These are phyloP conservation scores for Lagopus leucura DNA, from an alignment of 2,113 vertebrate species.

Conservation along the genomic window DNA sequence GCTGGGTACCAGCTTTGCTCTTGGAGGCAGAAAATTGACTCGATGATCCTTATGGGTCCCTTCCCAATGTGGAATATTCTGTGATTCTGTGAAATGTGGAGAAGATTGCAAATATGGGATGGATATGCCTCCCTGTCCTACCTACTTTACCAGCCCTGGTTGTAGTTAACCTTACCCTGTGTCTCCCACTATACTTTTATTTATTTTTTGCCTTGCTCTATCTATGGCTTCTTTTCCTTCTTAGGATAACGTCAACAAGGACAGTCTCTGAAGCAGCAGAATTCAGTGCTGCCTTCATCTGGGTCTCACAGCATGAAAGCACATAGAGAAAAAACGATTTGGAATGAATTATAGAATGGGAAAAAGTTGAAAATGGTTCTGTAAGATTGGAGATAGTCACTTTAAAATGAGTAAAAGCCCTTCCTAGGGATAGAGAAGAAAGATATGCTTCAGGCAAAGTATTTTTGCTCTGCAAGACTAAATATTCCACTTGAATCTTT, in stretches of 20 bases:
- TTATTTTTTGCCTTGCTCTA: background rate
- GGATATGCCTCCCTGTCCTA: background rate
- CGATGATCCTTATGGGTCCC: no score
- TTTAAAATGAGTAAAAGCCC: background rate
- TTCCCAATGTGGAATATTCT: no score
- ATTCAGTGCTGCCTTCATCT: background rate
- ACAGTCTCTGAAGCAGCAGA: background rate
- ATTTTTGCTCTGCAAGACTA: background rate
- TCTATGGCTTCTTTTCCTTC: background rate
- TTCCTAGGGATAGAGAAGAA: background rate
- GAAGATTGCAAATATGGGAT: no score
- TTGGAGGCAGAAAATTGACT: background rate
- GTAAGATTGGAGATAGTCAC: background rate
- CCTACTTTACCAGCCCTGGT: background rate
- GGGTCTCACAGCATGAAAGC: background rate
- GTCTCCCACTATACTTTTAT: accelerated
- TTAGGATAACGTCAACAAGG: background rate
- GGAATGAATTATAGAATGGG: background rate
- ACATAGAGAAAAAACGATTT: background rate
- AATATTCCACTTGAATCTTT: background rate
- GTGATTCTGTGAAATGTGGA: no score
- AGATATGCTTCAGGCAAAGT: accelerated
- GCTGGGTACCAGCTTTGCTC: background rate
- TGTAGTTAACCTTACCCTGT: background rate
- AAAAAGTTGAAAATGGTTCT: background rate